Base-by-base conservation (phyloP, 2,113 vertebrate genomes). In the Entelurus aequoreus region DNA sequence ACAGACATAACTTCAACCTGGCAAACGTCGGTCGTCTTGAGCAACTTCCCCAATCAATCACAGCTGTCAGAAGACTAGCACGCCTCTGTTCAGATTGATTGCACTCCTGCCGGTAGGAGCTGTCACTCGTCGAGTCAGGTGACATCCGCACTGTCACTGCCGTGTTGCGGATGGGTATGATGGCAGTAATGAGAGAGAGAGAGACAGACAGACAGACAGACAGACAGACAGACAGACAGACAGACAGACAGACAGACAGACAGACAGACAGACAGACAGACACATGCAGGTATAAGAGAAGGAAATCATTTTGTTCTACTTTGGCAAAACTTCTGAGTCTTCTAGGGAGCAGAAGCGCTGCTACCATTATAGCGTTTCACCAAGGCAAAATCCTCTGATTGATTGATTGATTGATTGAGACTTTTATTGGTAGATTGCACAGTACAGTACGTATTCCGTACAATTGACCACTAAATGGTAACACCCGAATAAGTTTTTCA, bases 41-140 rank as follows among this genome's bases (percentile, higher is more conserved):
- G 81, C 71, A 80, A 88, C 82, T 69, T 89, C 83, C 82, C 56
- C 82, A 73, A 85, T 90, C 84, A 57, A 86, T 88, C 85, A 88
- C 49, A 52, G 65, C 80, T 88, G 87, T 85, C 89, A 88, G 76
- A 71, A 68, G 66, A 68, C 58, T 21, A 65, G 78, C 78, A 75
- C 48, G 2, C 71, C 78, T 71, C 75, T 75, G 80, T 81, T 81
- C 75, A 78, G 69, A 89, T 89, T 86, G 87, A 90, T 90, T 87
- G 84, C 77, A 82, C 60, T 79, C 56, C 62, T 65, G 68, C 74
- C 72, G 71, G 71, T 64, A 75, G 70, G 69, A 75, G 55, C 83
- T 83, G 86, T 84, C 86, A 83, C 16, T 88, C 84, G 74, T 60
- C 55, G 48, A 50, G 62, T 56, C 67, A 73, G 68, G 66, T 76